These are phyloP conservation scores for Spea multiplicata DNA, from an alignment of 2,113 vertebrate species.

Conservation along the genomic window DNA sequence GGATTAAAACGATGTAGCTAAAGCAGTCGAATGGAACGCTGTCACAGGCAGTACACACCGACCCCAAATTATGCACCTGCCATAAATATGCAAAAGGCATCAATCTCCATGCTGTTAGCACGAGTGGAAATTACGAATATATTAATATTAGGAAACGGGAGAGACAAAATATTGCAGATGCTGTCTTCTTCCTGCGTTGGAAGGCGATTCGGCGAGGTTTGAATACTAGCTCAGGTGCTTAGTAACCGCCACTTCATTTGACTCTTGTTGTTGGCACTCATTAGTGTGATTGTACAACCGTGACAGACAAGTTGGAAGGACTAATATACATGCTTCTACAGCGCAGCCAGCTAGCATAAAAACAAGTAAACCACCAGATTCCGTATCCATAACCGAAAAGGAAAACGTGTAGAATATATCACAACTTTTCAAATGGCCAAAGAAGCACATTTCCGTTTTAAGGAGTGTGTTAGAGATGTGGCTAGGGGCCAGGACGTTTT, in stretches of 20 bases:
- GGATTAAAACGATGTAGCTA: background rate
- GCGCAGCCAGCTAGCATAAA: background rate
- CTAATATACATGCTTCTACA: too few species aligned
- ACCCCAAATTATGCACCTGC: background rate
- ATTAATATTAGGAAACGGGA: conserved; percentile 4
- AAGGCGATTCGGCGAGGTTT: conserved; percentile 10
- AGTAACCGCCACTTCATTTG: conserved; percentile 9
- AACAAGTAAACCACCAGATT: too few species aligned
- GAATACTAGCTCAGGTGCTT: conserved; percentile 18
- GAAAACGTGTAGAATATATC: too few species aligned
- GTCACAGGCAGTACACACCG: background rate
- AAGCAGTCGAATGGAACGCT: background rate
- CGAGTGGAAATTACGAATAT: background rate
- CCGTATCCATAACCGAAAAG: too few species aligned
- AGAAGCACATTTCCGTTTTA: too few species aligned
- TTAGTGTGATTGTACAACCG: conserved; percentile 11
- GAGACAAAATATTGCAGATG: background rate
- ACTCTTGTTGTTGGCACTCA: conserved; percentile 14
- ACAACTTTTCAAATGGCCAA: too few species aligned
- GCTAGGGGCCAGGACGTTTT: too few species aligned
- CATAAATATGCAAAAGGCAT: conserved; percentile 2
- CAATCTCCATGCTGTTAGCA: background rate
- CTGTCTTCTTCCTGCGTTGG: background rate
- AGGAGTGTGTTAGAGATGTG: too few species aligned
- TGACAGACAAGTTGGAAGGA: conserved; percentile 23